Evolutionary conservation across 53 echinoderm and acorn worm genomes (phyloP).

Genomic region (Stichopus horrens): DNA sequence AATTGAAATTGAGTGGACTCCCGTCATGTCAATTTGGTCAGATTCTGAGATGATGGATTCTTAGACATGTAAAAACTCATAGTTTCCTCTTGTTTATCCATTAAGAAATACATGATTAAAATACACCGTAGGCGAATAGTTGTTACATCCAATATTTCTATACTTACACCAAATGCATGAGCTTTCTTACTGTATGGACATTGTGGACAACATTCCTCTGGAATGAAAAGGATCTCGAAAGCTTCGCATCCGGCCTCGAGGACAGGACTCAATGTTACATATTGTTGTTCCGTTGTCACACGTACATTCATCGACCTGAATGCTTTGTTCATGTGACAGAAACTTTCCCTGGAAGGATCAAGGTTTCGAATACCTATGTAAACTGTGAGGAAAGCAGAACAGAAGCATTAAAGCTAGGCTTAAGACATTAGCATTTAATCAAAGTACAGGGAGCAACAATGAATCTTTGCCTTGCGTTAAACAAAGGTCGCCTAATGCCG

Average conservation of each 20-base stretch:
- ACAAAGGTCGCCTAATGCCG: too few relatives aligned
- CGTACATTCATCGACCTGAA: slow-evolving; percentile 28
- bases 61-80: not conserved
- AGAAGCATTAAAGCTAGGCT: too few relatives aligned
- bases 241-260: slow-evolving; percentile 22
- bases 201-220: slow-evolving; percentile 41
- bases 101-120: too few relatives aligned
- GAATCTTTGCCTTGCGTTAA: too few relatives aligned
- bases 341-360: slow-evolving; percentile 17
- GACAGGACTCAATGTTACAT: slow-evolving; percentile 58
- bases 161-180: too few relatives aligned
- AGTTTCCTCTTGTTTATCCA: not conserved
- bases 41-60: not conserved
- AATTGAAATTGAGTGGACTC: too few relatives aligned
- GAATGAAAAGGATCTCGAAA: slow-evolving; percentile 11
- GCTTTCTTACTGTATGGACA: slow-evolving; percentile 54
- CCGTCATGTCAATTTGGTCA: not conserved
- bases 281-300: slow-evolving; percentile 55
- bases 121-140: too few relatives aligned
- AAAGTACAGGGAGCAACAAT: too few relatives aligned
- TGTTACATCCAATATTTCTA: too few relatives aligned
- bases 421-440: too few relatives aligned
- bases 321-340: not conserved
- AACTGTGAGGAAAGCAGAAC: not conserved
- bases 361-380: not conserved